Evolutionary conservation across 2,888 invertebrate genomes (phyloP).

Genomic region (Eupithecia tripunctaria): DNA sequence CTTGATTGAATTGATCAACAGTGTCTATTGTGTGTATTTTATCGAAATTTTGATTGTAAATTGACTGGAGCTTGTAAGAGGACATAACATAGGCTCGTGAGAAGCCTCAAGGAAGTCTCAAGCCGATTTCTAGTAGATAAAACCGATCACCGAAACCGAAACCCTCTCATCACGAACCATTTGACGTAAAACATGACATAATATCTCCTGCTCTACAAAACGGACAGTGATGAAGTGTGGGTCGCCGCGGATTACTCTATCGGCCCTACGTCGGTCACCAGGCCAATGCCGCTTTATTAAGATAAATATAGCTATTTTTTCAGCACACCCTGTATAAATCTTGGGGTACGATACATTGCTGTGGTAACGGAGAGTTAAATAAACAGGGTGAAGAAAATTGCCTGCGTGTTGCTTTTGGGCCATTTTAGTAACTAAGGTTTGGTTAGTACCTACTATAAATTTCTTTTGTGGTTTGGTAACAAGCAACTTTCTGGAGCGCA

Average conservation of each 20-base stretch:
- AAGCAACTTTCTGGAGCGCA: neutral
- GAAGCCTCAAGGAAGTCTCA: neutral
- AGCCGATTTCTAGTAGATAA: neutral
- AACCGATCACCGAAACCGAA: neutral
- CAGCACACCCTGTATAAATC: conserved; percentile 45
- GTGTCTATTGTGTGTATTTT: neutral
- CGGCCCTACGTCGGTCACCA: conserved; percentile 59
- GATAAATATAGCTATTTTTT: conserved; percentile 64
- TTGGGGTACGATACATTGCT: conserved; percentile 36
- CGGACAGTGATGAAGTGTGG: conserved; percentile 78
- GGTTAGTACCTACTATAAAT: too few species aligned
- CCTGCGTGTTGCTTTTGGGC: conserved; percentile 6
- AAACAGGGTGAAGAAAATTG: conserved; percentile 32
- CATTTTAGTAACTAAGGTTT: neutral
- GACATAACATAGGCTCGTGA: neutral
- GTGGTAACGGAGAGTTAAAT: conserved; percentile 33
- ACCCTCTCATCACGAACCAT: neutral
- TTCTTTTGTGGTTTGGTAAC: too few species aligned
- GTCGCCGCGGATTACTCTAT: conserved; percentile 65
- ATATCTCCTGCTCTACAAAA: conserved; percentile 25
- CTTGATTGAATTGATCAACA: neutral
- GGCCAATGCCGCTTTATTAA: conserved; percentile 64
- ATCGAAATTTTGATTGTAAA: neutral
- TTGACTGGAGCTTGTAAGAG: neutral
- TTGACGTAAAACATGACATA: conserved; percentile 19